phyloP scores from a whole-genome alignment of 2,888 invertebrate genomes.

The Gibbula magus region DNA sequence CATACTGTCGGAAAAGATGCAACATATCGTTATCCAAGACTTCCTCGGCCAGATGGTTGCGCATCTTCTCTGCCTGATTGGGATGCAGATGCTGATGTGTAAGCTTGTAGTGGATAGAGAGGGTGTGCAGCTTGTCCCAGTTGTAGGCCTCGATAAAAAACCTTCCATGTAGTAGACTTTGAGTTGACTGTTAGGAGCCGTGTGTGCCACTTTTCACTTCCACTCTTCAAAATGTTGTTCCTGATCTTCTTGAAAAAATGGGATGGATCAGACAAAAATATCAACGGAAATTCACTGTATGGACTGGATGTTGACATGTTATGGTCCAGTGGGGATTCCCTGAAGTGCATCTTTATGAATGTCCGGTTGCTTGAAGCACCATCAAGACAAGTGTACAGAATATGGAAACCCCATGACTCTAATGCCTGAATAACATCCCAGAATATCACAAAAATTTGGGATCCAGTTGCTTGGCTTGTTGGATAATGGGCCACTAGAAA shows the following conservation, averaged over 20 bases:
- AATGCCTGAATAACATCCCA: slow-evolving; percentile 38
- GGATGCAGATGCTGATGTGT: slow-evolving; percentile 39
- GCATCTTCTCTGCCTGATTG: slow-evolving; percentile 41
- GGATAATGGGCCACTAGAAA: slow-evolving; percentile 36
- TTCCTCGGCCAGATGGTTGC: slow-evolving; percentile 44
- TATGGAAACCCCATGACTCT: slow-evolving; percentile 32
- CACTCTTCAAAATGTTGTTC: slow-evolving; percentile 43
- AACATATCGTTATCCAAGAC: slow-evolving; percentile 39
- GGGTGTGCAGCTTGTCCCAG: slow-evolving; percentile 37
- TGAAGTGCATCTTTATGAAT: too few species aligned
- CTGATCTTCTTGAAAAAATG: slow-evolving; percentile 42
- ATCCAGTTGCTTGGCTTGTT: slow-evolving; percentile 31
- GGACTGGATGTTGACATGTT: slow-evolving; percentile 13
- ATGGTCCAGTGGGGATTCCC: not conserved
- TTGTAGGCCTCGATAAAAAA: slow-evolving; percentile 34
- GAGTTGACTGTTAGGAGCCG: slow-evolving; percentile 20
- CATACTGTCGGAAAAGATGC: slow-evolving; percentile 38
- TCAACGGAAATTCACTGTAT: slow-evolving; percentile 16
- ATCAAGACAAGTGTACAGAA: slow-evolving; percentile 39
- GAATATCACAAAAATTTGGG: slow-evolving; percentile 36
- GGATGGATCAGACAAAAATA: slow-evolving; percentile 37
- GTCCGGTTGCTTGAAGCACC: slow-evolving; percentile 43
- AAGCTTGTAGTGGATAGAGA: slow-evolving; percentile 39
- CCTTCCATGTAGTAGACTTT: slow-evolving; percentile 34
- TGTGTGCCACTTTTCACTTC: not conserved